These are phyloP conservation scores for Pseudopipra pipra DNA, from an alignment of 2,113 vertebrate genomes.

Conservation along the genomic window DNA sequence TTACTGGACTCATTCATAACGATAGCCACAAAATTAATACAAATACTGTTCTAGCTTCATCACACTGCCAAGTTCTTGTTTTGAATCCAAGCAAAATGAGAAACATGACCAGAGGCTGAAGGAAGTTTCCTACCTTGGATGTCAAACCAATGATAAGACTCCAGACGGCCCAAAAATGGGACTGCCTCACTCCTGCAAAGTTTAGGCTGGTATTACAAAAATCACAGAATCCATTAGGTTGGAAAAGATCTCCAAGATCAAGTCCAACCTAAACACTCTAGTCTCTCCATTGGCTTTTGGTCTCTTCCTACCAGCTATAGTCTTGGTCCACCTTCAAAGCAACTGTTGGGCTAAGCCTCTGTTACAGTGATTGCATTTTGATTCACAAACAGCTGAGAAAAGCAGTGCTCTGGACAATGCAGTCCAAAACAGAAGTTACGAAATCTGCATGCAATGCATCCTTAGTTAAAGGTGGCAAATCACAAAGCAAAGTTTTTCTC, in stretches of 20 bases:
- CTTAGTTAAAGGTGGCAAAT: not conserved
- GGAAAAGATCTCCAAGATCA: not conserved
- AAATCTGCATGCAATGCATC: not conserved
- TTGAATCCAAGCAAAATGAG: not conserved
- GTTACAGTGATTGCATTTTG: not conserved
- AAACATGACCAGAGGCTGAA: not conserved
- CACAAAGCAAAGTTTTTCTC: not conserved
- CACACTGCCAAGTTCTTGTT: not conserved
- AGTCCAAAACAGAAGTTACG: not conserved
- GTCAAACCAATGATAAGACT: not conserved
- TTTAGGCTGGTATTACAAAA: not conserved
- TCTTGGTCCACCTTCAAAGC: not conserved
- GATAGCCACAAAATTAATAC: not conserved
- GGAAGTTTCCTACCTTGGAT: not conserved
- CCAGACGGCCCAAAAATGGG: not conserved
- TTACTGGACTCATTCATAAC: not conserved
- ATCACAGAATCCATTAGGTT: not conserved
- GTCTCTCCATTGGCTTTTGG: not conserved
- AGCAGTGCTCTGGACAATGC: not conserved
- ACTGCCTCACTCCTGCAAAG: not conserved
- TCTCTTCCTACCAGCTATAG: not conserved
- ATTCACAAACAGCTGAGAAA: not conserved
- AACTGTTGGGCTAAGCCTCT: not conserved
- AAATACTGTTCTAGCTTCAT: not conserved
- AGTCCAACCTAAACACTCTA: not conserved